These are phyloP conservation scores for Panthera tigris DNA, from an alignment of 2,113 vertebrate genomes.

Conservation along the genomic window DNA sequence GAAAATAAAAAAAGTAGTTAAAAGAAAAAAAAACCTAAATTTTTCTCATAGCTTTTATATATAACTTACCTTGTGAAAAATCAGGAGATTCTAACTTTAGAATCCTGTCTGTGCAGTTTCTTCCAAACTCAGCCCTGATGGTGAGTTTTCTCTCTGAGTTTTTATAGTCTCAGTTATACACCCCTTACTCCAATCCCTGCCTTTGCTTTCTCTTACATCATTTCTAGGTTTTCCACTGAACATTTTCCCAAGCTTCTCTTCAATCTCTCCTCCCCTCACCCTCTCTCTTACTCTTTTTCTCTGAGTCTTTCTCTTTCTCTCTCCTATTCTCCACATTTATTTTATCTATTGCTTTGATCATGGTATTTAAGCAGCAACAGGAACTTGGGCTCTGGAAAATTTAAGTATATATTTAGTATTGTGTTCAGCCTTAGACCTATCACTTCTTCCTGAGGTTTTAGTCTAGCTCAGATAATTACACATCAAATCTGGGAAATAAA, in stretches of 20 bases:
- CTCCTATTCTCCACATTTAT: constrained; percentile 42
- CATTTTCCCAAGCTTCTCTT: constrained; percentile 83
- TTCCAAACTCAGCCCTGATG: constrained; percentile 79
- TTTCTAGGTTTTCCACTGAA: constrained; percentile 89
- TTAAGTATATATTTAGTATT: constrained; percentile 45
- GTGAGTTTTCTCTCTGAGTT: constrained; percentile 84
- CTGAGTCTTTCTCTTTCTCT: not conserved
- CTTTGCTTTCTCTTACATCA: constrained; percentile 89
- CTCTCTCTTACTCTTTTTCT: constrained; percentile 37
- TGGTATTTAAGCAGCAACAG: constrained; percentile 66
- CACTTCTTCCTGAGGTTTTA: constrained; percentile 55
- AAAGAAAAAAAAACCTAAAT: not conserved
- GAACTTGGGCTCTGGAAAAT: constrained; percentile 57
- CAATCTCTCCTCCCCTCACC: constrained; percentile 65
- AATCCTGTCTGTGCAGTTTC: constrained; percentile 63
- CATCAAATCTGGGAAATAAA: constrained; percentile 36
- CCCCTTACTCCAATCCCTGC: constrained; percentile 88
- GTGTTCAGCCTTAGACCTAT: constrained; percentile 51
- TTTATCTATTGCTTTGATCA: constrained; percentile 73
- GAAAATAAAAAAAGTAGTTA: not conserved
- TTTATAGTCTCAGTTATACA: constrained; percentile 88
- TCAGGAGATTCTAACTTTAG: constrained; percentile 71
- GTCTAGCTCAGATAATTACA: constrained; percentile 49
- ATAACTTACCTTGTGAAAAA: constrained; percentile 83
- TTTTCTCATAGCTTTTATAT: constrained; percentile 49